Percentiles rank a stretch among this genome's conserved stretches.
Conservation (phyloP, 2,797 vertebrate genomes). For the Chelidonichthys spinosus region DNA sequence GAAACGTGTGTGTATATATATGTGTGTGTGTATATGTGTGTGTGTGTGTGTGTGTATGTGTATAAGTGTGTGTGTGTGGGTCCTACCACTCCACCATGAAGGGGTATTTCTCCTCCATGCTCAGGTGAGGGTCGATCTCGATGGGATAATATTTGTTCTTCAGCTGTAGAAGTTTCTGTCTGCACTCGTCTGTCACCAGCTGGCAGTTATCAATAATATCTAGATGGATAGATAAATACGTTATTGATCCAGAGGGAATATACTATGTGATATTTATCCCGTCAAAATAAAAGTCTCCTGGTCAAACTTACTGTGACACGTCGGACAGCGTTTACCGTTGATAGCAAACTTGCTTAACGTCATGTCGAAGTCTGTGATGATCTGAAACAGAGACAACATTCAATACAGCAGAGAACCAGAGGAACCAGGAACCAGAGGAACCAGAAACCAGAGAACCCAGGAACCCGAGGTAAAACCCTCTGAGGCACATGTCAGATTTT, state of each 20-base stretch:
- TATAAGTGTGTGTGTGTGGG: not conserved
- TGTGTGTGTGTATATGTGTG: no score
- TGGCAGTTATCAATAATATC: constrained; percentile 96
- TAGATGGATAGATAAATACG: constrained; percentile 53
- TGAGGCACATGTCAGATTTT: no score
- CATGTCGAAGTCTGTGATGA: constrained; percentile 99
- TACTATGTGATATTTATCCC: not conserved
- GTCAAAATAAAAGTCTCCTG: not conserved
- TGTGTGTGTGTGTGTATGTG: not conserved
- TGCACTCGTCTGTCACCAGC: constrained; percentile 93
- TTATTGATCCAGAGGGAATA: no score
- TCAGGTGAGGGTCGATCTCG: constrained; percentile 93
- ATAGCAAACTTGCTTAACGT: constrained; percentile 95
- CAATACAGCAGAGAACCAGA: not conserved
- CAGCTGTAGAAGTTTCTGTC: constrained; percentile 91
- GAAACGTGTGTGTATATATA: no score
- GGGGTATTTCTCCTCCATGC: constrained; percentile 93
- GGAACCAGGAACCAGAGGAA: not conserved
- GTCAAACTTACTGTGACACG: constrained; percentile 93
- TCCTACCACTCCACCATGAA: constrained; percentile 98
- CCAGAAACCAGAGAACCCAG: no score
- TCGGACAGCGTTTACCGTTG: constrained; percentile 93
- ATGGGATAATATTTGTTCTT: constrained; percentile 97
- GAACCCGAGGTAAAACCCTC: no score
- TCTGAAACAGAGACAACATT: constrained; percentile 75